Base-by-base conservation (phyloP, 2,888 invertebrate species). In the Incurvaria masculella region DNA sequence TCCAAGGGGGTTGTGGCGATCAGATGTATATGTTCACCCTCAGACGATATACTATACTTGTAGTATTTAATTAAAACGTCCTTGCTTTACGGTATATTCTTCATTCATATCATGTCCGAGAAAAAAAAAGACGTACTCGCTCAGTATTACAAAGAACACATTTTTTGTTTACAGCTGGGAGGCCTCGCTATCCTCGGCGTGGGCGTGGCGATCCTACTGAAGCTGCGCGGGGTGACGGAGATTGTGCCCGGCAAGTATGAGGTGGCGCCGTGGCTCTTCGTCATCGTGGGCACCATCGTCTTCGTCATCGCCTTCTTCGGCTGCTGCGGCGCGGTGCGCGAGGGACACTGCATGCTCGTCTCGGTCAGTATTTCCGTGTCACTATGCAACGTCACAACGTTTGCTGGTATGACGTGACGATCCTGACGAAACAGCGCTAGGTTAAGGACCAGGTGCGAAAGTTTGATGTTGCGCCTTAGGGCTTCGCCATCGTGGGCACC, bases 271-370 rank as follows among this genome's bases (percentile, higher is more conserved):
- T 78, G 87, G 62, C 61, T 81, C 39, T 79, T 89, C 57, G 87
- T 91, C 52, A 68, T 86, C 48, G 68, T 90, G 52, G 89, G 90
- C 14, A 79, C 82, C 11, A 63, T 89, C 48, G 85, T 90, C 55
- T 88, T 93, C 61, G 68, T 91, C 57, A 87, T 94, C 55, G 89
- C 92, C 2, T 93, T 93, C 81, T 87, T 94, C 64, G 94, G 94
- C 54, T 94, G 94, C 70, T 94, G 93, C 64, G 94, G 94, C 41
- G 93, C 94, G 14, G 85, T 91, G 56, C 84, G 89, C 55, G 94
- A 94, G 72, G 93, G 89, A 62, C 88, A 92, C 63, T 92, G 91
- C 79, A 91, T 94, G 88, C 84, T 89, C 47, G 83, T 91, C 68
- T 88, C 88, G 61, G 91, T 92, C 74, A 82, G 85, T 73, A n/a